These are phyloP conservation scores for Synergus japonicus DNA, from an alignment of 2,888 invertebrate species.

Conservation along the genomic window DNA sequence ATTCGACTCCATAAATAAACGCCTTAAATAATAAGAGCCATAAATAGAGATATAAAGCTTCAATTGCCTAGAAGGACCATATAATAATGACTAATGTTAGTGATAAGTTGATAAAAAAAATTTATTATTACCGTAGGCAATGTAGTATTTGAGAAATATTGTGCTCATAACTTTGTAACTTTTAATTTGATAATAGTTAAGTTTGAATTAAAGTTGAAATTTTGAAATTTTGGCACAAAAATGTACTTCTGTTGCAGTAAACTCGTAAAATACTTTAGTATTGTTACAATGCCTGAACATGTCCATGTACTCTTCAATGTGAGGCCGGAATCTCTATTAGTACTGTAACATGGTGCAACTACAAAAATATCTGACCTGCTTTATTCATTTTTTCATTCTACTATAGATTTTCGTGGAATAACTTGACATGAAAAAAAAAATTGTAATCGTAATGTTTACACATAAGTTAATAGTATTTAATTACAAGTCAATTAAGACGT, in stretches of 20 bases:
- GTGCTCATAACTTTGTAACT: not conserved
- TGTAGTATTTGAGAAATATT: not conserved
- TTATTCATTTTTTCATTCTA: not conserved
- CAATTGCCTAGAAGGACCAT: not conserved
- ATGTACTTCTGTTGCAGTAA: not conserved
- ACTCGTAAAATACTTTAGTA: not conserved
- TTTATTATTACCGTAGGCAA: not conserved
- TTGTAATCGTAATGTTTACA: not conserved
- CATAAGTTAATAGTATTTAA: no score
- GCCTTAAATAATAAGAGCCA: no score
- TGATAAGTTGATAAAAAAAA: not conserved
- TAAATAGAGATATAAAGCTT: not conserved
- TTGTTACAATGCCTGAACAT: constrained; percentile 7
- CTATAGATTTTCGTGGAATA: no score
- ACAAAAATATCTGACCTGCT: constrained; percentile 17
- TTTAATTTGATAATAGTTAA: not conserved
- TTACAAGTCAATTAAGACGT: no score
- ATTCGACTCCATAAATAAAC: not conserved
- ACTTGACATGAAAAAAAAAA: not conserved
- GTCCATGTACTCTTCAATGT: not conserved
- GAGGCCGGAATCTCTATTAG: constrained; percentile 15
- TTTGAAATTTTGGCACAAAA: not conserved
- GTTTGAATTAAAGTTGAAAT: not conserved
- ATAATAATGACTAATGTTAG: not conserved
- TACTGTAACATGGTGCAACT: constrained; percentile 20